Evolutionary conservation across 2,797 vertebrate species (phyloP).

Genomic region (Podarcis lilfordi): DNA sequence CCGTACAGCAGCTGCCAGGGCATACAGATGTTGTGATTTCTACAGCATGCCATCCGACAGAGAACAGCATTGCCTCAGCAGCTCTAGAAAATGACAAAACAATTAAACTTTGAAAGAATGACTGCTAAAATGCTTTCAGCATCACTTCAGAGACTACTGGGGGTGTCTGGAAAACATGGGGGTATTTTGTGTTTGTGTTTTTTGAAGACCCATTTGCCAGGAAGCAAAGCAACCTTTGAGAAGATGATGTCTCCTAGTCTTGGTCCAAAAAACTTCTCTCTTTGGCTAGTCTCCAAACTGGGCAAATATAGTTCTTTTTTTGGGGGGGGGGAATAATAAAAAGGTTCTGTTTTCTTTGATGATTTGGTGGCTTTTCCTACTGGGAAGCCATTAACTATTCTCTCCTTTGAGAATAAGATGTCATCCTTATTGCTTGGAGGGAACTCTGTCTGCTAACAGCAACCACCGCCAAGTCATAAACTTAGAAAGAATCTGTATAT

Average conservation of each 20-base stretch:
- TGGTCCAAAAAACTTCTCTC: slow-evolving; percentile 57
- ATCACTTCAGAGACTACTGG: slow-evolving; percentile 64
- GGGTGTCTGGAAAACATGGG: not conserved
- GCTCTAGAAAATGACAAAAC: slow-evolving; percentile 99
- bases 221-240: slow-evolving; percentile 59
- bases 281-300: slow-evolving; percentile 43
- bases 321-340: not conserved
- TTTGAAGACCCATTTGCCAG: slow-evolving; percentile 42
- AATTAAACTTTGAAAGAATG: slow-evolving; percentile 99
- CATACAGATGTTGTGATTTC: slow-evolving; percentile 94
- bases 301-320: slow-evolving; percentile 34
- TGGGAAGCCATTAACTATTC: slow-evolving; percentile 35
- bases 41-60: slow-evolving; percentile 97
- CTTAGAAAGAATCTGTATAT: too few relatives aligned
- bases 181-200: slow-evolving; percentile 33
- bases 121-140: slow-evolving; percentile 84
- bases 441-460: too few relatives aligned
- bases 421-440: slow-evolving; percentile 23
- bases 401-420: slow-evolving; percentile 11
- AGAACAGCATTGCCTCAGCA: slow-evolving; percentile 98
- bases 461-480: too few relatives aligned
- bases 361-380: not conserved
- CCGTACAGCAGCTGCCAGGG: slow-evolving; percentile 97
- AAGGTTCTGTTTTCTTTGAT: slow-evolving; percentile 47
- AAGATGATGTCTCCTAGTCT: slow-evolving; percentile 54